Conservation (phyloP, 64 coral and sea anemone species). For the Exaiptasia diaphana region DNA sequence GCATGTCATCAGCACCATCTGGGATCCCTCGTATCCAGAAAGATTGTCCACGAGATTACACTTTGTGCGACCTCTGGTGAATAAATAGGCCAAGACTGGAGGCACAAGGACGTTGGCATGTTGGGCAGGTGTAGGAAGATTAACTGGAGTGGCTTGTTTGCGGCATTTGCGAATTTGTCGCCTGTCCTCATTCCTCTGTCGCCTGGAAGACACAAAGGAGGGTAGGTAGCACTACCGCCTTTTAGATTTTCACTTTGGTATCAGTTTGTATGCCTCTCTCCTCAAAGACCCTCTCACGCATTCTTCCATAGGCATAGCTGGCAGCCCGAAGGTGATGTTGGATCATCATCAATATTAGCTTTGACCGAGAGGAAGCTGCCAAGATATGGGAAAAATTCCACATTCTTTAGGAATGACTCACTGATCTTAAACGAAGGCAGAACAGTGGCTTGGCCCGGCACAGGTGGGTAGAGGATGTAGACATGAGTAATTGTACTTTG, state of each 20-base stretch:
- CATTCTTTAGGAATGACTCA: conserved; percentile 35
- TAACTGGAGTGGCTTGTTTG: neutral
- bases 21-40: neutral
- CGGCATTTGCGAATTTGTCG: neutral
- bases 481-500: too few relatives aligned
- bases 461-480: conserved; percentile 36
- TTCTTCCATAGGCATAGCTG: conserved; percentile 14
- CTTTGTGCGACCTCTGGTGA: neutral
- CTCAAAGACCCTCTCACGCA: conserved; percentile 38
- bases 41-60: neutral
- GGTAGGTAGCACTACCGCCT: conserved; percentile 35
- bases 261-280: conserved; percentile 20
- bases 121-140: too few relatives aligned
- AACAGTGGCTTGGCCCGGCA: neutral
- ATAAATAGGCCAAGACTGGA: neutral
- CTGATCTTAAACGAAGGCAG: neutral
- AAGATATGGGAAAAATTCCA: conserved; percentile 27
- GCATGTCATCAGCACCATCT: neutral
- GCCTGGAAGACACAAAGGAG: conserved; percentile 11
- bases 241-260: conserved; percentile 29
- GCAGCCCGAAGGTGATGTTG: conserved; percentile 17
- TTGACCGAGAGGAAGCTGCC: conserved; percentile 33
- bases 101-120: neutral
- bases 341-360: conserved; percentile 43
- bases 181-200: neutral